phyloP scores from a whole-genome alignment of 2,797 vertebrate genomes.

The Phoebastria nigripes region DNA sequence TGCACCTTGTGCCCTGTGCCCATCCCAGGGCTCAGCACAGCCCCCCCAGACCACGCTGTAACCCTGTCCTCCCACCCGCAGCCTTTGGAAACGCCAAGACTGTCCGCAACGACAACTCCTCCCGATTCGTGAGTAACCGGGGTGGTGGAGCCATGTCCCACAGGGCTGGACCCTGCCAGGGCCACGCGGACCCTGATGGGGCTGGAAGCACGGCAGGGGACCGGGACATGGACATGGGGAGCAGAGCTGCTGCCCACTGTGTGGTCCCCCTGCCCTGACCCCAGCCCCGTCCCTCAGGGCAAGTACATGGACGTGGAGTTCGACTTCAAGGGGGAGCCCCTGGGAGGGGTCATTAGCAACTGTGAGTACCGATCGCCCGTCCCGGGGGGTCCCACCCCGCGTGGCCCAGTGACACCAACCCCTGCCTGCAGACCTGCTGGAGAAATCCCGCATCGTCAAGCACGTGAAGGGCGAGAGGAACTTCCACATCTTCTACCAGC shows the following conservation, averaged over 20 bases:
- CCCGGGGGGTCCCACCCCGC: rapidly evolving
- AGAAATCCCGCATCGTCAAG: slow-evolving; percentile 80
- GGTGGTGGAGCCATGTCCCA: rapidly evolving
- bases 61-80: neutral
- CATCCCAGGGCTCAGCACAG: rapidly evolving
- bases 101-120: slow-evolving; percentile 80
- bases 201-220: neutral
- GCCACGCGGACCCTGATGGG: rapidly evolving
- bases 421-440: slow-evolving; percentile 74
- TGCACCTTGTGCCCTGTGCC: rapidly evolving
- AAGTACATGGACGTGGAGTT: slow-evolving; percentile 85
- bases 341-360: slow-evolving; percentile 81
- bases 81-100: slow-evolving; percentile 83
- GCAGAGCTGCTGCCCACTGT: rapidly evolving
- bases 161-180: rapidly evolving
- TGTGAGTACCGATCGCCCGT: slow-evolving; percentile 62
- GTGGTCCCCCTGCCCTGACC: neutral
- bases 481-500: slow-evolving; percentile 83
- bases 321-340: slow-evolving; percentile 81
- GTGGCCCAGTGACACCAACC: rapidly evolving
- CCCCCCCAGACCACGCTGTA: rapidly evolving
- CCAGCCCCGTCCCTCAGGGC: slow-evolving; percentile 55
- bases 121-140: slow-evolving; percentile 76
- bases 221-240: rapidly evolving
- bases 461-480: slow-evolving; percentile 78